Percentiles rank a stretch among this genome's conserved stretches.
These are phyloP conservation scores for Ctenoplectra terminalis DNA, from an alignment of 1,140 invertebrate species.

Conservation along the genomic window DNA sequence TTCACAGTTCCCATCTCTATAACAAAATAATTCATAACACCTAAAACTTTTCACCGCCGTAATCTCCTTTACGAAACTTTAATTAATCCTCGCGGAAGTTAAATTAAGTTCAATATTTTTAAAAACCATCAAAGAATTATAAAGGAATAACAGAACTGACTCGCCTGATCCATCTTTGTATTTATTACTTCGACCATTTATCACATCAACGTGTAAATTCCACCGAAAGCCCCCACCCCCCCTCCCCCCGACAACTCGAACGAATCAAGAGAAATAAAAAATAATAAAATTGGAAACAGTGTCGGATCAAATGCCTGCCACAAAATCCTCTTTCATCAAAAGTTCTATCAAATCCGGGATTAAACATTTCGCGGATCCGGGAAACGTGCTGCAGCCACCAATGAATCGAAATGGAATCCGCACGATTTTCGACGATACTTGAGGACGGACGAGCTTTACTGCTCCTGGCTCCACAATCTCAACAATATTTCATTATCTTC, in stretches of 20 bases:
- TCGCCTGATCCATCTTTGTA: background rate
- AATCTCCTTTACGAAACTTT: constrained; percentile 5
- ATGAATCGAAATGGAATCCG: background rate
- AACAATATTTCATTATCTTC: background rate
- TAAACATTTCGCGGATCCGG: background rate
- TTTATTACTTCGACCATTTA: no score
- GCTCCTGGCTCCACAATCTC: background rate
- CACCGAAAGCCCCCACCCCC: no score
- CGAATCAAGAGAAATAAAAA: background rate
- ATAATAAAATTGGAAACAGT: background rate
- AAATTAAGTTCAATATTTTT: constrained; percentile 15
- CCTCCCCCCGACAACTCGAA: no score
- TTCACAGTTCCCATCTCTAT: background rate
- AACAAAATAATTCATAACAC: constrained; percentile 3
- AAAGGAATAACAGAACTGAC: background rate
- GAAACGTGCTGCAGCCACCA: background rate
- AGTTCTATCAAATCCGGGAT: background rate
- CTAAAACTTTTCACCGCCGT: background rate
- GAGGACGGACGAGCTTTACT: background rate
- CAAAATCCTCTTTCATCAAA: constrained; percentile 10
- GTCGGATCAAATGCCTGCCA: background rate
- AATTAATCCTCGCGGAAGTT: constrained; percentile 4
- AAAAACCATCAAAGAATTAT: background rate
- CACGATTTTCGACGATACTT: background rate
- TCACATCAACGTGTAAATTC: no score